Evolutionary conservation across 2,888 invertebrate genomes (phyloP), one percentile per base, ranked within the genome.

Genomic region (Catonia carolina): DNA sequence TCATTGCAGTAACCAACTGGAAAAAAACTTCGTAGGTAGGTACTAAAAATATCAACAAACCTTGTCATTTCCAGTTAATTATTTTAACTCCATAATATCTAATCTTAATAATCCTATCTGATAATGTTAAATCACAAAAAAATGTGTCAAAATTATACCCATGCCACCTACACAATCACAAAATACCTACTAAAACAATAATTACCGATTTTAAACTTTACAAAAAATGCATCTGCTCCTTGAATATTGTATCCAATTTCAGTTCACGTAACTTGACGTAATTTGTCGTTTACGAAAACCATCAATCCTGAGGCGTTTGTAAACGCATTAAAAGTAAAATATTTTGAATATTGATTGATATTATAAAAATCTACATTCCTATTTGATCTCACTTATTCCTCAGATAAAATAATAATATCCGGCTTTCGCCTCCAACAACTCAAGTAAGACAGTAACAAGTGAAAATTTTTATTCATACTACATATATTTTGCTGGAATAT

Each of bases 381-480:
- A 4, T 20, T 18, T 22, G 41, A 22, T 17, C 22, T 18, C 12
- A 41, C 18, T 22, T 22, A 41, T 17, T 18, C n/a, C 22, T 41
- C 41, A 12, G 18, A 20, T 41, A 41, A 41, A 3, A 41, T 17
- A 41, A 41, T 18, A 2, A 17, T 10, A 41, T 41, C 18, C 3
- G 17, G 41, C 18, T 41, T 41, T n/a, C 18, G 20, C n/a, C 22
- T 41, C 41, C 17, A 41, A 41, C 41, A 41, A n/a, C 4, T 41
- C 10, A 41, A 12, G 41, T 41, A 41, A 8, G 17, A 2, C 22
- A 17, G n/a, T 10, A 41, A 41, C 10, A 22, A 15, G 22, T 41
- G 12, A 41, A 41, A 15, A 41, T 41, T 41, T 41, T 18, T 41
- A 41, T 17, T 41, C 41, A 41, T 12, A 41, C 41, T 41, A 41